A percentile compares a stretch with the other conserved stretches of the same genome.
These are phyloP conservation scores for Mesembrinibis cayennensis DNA, from an alignment of 2,113 vertebrate genomes.

Conservation along the genomic window DNA sequence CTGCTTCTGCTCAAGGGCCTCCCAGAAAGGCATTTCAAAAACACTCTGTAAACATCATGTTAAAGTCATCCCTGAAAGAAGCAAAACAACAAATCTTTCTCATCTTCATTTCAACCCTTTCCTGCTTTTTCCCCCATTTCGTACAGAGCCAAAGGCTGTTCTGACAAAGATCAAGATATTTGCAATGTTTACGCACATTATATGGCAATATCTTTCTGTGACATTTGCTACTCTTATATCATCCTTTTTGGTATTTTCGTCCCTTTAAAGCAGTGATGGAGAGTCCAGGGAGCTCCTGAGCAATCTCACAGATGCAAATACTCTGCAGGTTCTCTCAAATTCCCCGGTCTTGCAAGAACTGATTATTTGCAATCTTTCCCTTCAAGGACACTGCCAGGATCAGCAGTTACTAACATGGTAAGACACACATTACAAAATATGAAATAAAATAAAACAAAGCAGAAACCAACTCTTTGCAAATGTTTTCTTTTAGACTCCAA, in stretches of 20 bases:
- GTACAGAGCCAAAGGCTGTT: not conserved
- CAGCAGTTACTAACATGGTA: not conserved
- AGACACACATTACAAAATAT: not conserved
- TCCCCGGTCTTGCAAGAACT: not conserved
- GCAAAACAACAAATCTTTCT: not conserved
- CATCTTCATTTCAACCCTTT: not conserved
- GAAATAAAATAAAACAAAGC: not conserved
- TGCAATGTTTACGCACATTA: not conserved
- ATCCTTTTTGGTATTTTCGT: not conserved
- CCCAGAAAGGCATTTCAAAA: conserved; percentile 26
- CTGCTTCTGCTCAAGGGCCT: conserved; percentile 51
- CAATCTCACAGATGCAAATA: not conserved
- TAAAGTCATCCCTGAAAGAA: conserved; percentile 32
- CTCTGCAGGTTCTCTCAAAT: not conserved
- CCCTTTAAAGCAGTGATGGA: not conserved
- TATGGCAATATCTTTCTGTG: conserved; percentile 2
- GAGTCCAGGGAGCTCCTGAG: not conserved
- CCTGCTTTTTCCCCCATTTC: not conserved
- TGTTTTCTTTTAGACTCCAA: not conserved
- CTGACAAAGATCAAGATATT: not conserved
- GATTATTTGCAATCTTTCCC: not conserved
- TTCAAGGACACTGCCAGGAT: conserved; percentile 13
- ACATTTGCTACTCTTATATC: not conserved
- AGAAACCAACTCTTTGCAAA: not conserved
- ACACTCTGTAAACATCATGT: not conserved